Evolutionary conservation across 1,140 invertebrate species (phyloP).

Genomic region (Drosophila sechellia): DNA sequence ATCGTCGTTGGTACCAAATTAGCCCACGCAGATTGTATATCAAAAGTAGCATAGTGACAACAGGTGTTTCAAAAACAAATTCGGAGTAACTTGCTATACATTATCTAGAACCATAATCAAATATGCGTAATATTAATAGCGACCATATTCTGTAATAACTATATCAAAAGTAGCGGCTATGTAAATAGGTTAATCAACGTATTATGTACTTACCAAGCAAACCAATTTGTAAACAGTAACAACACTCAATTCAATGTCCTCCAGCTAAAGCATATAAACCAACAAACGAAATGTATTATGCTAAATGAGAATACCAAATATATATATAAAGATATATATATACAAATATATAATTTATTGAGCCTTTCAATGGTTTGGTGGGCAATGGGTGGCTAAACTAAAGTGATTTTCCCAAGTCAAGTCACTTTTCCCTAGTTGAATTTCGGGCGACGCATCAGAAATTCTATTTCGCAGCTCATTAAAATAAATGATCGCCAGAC

Average conservation of each 20-base stretch:
- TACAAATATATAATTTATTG: conserved; percentile 15
- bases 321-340: conserved; percentile 30
- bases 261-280: conserved; percentile 74
- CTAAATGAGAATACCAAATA: conserved; percentile 55
- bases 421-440: not conserved
- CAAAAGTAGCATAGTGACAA: conserved; percentile 68
- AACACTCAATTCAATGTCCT: conserved; percentile 82
- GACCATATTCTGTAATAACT: conserved; percentile 31
- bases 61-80: conserved; percentile 79
- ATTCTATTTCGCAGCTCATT: conserved; percentile 80
- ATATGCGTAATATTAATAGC: conserved; percentile 55
- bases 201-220: conserved; percentile 46
- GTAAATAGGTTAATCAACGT: conserved; percentile 65
- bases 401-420: not conserved
- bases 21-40: conserved; percentile 60
- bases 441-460: conserved; percentile 40
- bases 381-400: conserved; percentile 30
- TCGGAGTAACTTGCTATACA: conserved; percentile 42
- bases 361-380: conserved; percentile 12
- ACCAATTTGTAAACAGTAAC: conserved; percentile 69
- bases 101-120: conserved; percentile 50
- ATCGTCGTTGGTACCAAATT: conserved; percentile 34
- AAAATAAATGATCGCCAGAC: conserved; percentile 77
- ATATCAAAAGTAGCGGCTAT: conserved; percentile 71
- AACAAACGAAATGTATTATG: conserved; percentile 68